Evolutionary conservation across 2,888 invertebrate genomes (phyloP).

Genomic region (Erebia palarica): DNA sequence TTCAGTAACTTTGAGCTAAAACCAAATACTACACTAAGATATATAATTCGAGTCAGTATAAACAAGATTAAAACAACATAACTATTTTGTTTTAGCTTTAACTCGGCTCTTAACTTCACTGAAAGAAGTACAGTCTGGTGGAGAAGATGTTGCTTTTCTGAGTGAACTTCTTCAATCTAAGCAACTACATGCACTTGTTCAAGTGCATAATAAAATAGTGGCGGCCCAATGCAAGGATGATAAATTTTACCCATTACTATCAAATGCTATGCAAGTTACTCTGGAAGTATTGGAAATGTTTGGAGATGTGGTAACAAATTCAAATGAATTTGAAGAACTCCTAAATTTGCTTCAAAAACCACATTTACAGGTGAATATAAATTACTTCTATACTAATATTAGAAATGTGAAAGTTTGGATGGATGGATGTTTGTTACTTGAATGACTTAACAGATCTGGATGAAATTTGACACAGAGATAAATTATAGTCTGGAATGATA

Average conservation of each 20-base stretch:
- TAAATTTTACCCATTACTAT: constrained; percentile 91
- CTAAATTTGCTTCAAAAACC: constrained; percentile 91
- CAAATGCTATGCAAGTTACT: constrained; percentile 92
- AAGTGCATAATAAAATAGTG: constrained; percentile 94
- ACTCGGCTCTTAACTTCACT: constrained; percentile 91
- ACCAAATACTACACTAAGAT: neutral
- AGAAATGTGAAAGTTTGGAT: too few species aligned
- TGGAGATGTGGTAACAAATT: constrained; percentile 84
- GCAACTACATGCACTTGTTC: constrained; percentile 94
- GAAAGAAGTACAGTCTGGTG: constrained; percentile 90
- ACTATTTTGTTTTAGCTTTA: constrained; percentile 83
- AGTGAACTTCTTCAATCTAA: constrained; percentile 92
- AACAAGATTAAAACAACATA: neutral
- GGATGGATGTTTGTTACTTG: too few species aligned
- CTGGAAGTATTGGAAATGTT: constrained; percentile 91
- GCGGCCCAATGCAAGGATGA: constrained; percentile 92
- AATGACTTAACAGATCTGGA: too few species aligned
- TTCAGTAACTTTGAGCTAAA: too few species aligned
- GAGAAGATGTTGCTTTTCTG: constrained; percentile 93
- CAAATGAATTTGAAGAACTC: constrained; percentile 90
- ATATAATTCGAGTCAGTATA: neutral
- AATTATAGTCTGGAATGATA: too few species aligned
- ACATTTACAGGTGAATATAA: constrained; percentile 89
- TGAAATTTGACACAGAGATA: too few species aligned
- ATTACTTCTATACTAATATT: too few species aligned